phyloP scores from a whole-genome alignment of 2,888 invertebrate species.

The Mellilla xanthometata region DNA sequence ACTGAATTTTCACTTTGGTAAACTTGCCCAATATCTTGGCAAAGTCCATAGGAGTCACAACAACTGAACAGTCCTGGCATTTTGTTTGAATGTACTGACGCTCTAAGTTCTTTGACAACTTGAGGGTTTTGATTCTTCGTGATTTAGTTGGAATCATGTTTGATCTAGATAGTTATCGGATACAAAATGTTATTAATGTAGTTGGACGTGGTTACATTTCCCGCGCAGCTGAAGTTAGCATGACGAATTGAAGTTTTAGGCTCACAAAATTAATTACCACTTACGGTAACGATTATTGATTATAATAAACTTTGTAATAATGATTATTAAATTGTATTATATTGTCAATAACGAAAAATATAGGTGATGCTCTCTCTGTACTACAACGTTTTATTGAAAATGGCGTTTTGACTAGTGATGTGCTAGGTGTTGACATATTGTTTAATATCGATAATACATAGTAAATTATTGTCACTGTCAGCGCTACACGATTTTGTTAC shows the following conservation, averaged over 20 bases:
- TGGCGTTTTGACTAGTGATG: slow-evolving; percentile 67
- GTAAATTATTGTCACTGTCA: slow-evolving; percentile 20
- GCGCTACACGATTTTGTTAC: background rate
- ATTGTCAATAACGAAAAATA: slow-evolving; percentile 36
- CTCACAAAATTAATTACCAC: slow-evolving; percentile 28
- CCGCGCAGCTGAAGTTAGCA: slow-evolving; percentile 60
- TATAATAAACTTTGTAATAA: background rate
- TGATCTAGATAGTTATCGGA: background rate
- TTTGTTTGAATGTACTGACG: slow-evolving; percentile 68
- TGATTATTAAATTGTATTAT: slow-evolving; percentile 3
- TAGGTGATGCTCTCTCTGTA: slow-evolving; percentile 39
- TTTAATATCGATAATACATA: slow-evolving; percentile 21
- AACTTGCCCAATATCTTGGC: slow-evolving; percentile 76
- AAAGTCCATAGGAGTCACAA: slow-evolving; percentile 76
- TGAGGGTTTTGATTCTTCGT: slow-evolving; percentile 52
- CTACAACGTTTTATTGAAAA: slow-evolving; percentile 46
- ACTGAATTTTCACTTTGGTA: slow-evolving; percentile 76
- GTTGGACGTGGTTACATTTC: slow-evolving; percentile 70
- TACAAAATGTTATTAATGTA: slow-evolving; percentile 6
- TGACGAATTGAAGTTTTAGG: slow-evolving; percentile 24
- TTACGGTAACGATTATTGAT: slow-evolving; percentile 29
- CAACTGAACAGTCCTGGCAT: slow-evolving; percentile 72
- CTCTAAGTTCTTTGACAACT: slow-evolving; percentile 64
- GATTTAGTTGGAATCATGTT: slow-evolving; percentile 65
- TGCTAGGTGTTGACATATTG: background rate